These are phyloP conservation scores for Sebastes elongatus DNA, from an alignment of 2,797 vertebrate genomes.

Conservation along the genomic window DNA sequence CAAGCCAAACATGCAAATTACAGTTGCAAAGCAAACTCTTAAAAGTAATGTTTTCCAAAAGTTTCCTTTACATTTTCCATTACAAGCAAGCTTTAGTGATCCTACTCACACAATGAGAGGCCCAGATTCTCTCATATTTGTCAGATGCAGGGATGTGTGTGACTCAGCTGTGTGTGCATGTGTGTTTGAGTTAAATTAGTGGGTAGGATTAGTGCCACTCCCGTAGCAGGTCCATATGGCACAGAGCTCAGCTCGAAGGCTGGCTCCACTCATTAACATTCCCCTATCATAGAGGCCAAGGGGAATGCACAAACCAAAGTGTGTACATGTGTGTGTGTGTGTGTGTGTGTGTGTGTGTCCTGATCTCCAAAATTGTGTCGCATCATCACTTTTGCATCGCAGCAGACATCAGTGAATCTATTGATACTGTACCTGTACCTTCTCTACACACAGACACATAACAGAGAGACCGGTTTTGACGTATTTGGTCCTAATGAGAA, in stretches of 20 bases:
- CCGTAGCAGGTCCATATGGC: slow-evolving; percentile 60
- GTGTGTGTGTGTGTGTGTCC: neutral
- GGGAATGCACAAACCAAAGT: slow-evolving; percentile 24
- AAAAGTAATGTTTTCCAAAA: neutral
- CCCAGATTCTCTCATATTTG: neutral
- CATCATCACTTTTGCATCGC: neutral
- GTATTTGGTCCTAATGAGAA: neutral
- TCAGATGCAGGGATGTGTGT: neutral
- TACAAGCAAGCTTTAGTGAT: neutral
- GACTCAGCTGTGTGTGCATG: neutral
- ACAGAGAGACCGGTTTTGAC: neutral
- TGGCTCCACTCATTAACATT: slow-evolving; percentile 64
- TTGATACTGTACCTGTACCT: neutral
- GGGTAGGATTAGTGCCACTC: slow-evolving; percentile 57
- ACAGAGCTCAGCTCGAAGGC: slow-evolving; percentile 53
- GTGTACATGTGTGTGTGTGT: neutral
- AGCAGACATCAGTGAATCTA: neutral
- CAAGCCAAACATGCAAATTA: neutral
- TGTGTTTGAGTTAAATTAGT: slow-evolving; percentile 46
- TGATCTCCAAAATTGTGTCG: neutral
- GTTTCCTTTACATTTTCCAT: neutral
- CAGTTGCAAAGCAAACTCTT: neutral
- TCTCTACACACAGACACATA: neutral
- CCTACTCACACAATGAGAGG: neutral
- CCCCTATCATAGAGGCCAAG: slow-evolving; percentile 36